A percentile compares a stretch with the other conserved stretches of the same genome.
These are phyloP conservation scores for Oikopleura dioica DNA, from an alignment of 23 tunicate species.

Conservation along the genomic window DNA sequence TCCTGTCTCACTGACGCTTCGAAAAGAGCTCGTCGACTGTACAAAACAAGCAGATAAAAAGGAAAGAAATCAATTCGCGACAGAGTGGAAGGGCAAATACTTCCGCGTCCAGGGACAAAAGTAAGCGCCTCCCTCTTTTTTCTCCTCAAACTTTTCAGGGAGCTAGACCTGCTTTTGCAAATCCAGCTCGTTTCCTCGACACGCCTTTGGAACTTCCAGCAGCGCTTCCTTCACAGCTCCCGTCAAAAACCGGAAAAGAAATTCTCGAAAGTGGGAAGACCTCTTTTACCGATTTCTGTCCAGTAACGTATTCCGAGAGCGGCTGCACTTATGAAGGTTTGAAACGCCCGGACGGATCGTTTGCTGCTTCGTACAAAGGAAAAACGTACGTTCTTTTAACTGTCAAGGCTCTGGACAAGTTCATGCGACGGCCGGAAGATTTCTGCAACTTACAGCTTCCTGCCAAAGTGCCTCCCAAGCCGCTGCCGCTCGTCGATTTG, in stretches of 20 bases:
- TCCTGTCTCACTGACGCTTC: conserved; percentile 40
- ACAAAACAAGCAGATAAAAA: conserved; percentile 17
- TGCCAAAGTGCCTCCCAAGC: conserved; percentile 54
- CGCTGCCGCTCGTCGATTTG: conserved; percentile 20
- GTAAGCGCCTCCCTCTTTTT: no score
- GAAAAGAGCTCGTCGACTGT: conserved; percentile 55
- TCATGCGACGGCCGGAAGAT: conserved; percentile 35
- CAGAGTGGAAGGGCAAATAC: conserved; percentile 48
- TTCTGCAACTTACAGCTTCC: conserved; percentile 38
- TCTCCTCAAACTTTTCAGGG: no score
- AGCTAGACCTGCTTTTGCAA: not conserved
- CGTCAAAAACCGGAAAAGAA: conserved; percentile 28
- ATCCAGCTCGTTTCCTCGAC: not conserved
- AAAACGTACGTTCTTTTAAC: conserved; percentile 19
- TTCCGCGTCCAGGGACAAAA: conserved; percentile 23
- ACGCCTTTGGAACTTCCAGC: not conserved
- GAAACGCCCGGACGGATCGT: no score
- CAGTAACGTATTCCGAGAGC: conserved; percentile 40
- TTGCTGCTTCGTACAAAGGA: conserved; percentile 29
- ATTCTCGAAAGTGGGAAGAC: conserved; percentile 17
- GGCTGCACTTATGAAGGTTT: conserved; percentile 3
- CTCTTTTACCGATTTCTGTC: conserved; percentile 56
- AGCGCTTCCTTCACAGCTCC: conserved; percentile 26
- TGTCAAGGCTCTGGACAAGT: conserved; percentile 31
- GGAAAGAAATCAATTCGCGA: no score